Evolutionary conservation across 2,888 invertebrate genomes (phyloP).

Genomic region (Microctonus hyperodae): DNA sequence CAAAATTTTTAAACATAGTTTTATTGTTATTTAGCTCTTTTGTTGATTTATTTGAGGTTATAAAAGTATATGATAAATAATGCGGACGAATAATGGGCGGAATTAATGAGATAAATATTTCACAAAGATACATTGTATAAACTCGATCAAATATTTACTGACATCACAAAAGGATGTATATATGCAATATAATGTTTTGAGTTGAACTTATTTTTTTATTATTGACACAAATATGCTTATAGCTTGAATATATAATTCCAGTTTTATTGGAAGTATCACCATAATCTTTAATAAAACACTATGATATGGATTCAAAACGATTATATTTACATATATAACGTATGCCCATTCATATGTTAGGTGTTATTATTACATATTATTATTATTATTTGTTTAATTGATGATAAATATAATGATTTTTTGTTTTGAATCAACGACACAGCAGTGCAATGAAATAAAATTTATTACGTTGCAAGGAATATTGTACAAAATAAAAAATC

Average conservation of each 20-base stretch:
- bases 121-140: neutral
- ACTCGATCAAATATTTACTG: constrained; percentile 33
- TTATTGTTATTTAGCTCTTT: constrained; percentile 12
- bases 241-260: constrained; percentile 54
- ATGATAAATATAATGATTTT: neutral
- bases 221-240: constrained; percentile 41
- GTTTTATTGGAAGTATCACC: constrained; percentile 61
- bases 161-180: constrained; percentile 45
- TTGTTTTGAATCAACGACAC: neutral
- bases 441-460: constrained; percentile 1
- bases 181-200: constrained; percentile 52
- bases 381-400: constrained; percentile 7
- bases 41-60: neutral
- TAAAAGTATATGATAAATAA: constrained; percentile 3
- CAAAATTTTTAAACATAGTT: constrained; percentile 2
- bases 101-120: neutral
- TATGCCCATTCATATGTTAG: constrained; percentile 10
- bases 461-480: constrained; percentile 10
- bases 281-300: constrained; percentile 51
- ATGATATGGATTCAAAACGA: constrained; percentile 25
- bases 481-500: neutral
- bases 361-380: constrained; percentile 3
- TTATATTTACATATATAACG: too few species aligned
- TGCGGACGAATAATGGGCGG: neutral
- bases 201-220: constrained; percentile 57